phyloP scores from a whole-genome alignment of 2,797 vertebrate species.

The Leuciscus waleckii region DNA sequence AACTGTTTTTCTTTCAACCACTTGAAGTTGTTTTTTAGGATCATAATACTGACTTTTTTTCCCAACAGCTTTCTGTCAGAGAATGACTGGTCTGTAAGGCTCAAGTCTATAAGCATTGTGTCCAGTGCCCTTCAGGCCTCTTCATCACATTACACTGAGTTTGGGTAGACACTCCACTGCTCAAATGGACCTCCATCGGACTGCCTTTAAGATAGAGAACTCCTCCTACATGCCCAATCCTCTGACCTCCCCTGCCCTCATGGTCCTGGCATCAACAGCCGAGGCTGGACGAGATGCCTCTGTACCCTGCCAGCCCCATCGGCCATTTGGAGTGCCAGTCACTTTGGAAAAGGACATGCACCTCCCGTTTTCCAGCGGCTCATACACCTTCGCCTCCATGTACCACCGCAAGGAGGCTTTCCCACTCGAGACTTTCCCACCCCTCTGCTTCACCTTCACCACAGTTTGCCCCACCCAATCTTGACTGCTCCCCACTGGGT shows the following conservation, averaged over 20 bases:
- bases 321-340: slow-evolving; percentile 92
- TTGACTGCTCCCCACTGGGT: slow-evolving; percentile 95
- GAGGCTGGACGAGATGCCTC: slow-evolving; percentile 96
- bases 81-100: slow-evolving; percentile 38
- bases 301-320: slow-evolving; percentile 92
- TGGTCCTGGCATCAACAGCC: slow-evolving; percentile 96
- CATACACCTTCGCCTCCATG: slow-evolving; percentile 98
- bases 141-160: slow-evolving; percentile 52
- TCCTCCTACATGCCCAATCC: slow-evolving; percentile 96
- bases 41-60: slow-evolving; percentile 2
- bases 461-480: slow-evolving; percentile 93
- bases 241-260: slow-evolving; percentile 94
- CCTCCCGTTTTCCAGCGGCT: slow-evolving; percentile 95
- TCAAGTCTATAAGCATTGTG: not conserved
- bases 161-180: slow-evolving; percentile 67
- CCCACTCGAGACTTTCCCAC: slow-evolving; percentile 93
- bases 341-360: slow-evolving; percentile 97
- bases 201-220: slow-evolving; percentile 99
- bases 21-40: not conserved
- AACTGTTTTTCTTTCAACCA: not conserved
- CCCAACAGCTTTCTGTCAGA: slow-evolving; percentile 37
- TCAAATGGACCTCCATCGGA: slow-evolving; percentile 98
- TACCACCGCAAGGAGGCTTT: slow-evolving; percentile 96
- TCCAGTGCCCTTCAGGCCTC: slow-evolving; percentile 38
- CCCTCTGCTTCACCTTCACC: slow-evolving; percentile 95